Evolutionary conservation across 2,888 invertebrate genomes (phyloP).

Genomic region (Volucella inflata): DNA sequence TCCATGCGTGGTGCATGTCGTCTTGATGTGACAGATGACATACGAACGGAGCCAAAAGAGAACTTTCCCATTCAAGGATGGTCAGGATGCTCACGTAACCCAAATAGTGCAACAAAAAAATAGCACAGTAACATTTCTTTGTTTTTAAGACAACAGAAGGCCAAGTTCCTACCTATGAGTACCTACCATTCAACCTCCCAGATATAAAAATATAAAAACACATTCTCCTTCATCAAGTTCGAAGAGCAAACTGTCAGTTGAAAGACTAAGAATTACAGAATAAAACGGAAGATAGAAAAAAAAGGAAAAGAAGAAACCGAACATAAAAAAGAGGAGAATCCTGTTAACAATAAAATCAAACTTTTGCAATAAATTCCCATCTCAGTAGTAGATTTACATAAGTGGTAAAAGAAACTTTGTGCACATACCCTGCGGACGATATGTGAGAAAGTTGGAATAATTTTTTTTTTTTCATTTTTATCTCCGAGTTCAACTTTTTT

Average conservation of each 20-base stretch:
- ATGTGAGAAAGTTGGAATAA: slow-evolving; percentile 68
- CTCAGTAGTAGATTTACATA: slow-evolving; percentile 72
- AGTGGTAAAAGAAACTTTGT: slow-evolving; percentile 67
- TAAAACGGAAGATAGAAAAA: neutral
- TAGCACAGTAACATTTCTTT: slow-evolving; percentile 21
- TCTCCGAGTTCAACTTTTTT: slow-evolving; percentile 38
- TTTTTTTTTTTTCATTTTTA: slow-evolving; percentile 19
- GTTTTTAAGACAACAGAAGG: slow-evolving; percentile 30
- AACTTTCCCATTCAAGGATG: slow-evolving; percentile 39
- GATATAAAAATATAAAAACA: slow-evolving; percentile 45
- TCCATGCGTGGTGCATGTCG: slow-evolving; percentile 39
- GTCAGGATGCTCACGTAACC: neutral
- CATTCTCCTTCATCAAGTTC: slow-evolving; percentile 62
- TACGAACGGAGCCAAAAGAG: slow-evolving; percentile 34
- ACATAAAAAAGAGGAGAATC: slow-evolving; percentile 25
- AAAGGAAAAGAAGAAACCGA: no score
- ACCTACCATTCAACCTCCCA: slow-evolving; percentile 8
- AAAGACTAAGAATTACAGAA: slow-evolving; percentile 32
- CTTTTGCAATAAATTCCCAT: slow-evolving; percentile 74
- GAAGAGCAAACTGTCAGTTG: slow-evolving; percentile 49
- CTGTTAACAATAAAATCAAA: slow-evolving; percentile 74
- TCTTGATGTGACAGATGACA: slow-evolving; percentile 58
- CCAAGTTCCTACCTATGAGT: slow-evolving; percentile 2
- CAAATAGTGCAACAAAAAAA: slow-evolving; percentile 27
- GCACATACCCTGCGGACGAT: slow-evolving; percentile 66